Percentiles rank a stretch among this genome's conserved stretches.
These are phyloP conservation scores for Synergus itoensis DNA, from an alignment of 2,888 invertebrate genomes.

Conservation along the genomic window DNA sequence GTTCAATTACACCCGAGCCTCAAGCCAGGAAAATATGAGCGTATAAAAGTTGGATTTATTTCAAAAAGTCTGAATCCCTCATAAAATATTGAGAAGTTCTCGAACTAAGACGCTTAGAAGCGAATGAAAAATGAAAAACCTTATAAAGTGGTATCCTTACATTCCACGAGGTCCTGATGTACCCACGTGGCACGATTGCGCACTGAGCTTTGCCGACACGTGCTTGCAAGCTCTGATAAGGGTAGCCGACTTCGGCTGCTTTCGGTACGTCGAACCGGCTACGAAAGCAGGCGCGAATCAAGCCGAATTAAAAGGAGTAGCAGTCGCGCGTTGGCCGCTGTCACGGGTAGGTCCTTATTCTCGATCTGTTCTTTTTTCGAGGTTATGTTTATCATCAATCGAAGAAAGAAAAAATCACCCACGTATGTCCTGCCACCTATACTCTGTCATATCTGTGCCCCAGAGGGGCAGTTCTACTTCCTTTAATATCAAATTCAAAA, in stretches of 20 bases:
- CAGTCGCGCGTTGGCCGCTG: slow-evolving; percentile 77
- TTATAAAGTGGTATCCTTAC: not conserved
- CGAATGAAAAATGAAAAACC: slow-evolving; percentile 6
- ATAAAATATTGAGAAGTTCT: not conserved
- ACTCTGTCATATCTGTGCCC: not conserved
- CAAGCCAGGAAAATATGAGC: not conserved
- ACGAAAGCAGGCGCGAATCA: slow-evolving; percentile 55
- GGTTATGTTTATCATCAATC: slow-evolving; percentile 62
- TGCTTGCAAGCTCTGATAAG: slow-evolving; percentile 56
- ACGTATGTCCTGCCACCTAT: not conserved
- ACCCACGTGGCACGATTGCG: slow-evolving; percentile 63
- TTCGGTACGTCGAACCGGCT: slow-evolving; percentile 53
- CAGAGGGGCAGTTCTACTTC: not conserved
- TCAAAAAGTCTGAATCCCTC: not conserved
- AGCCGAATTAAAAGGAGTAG: slow-evolving; percentile 66
- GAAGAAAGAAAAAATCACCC: slow-evolving; percentile 9
- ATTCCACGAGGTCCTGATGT: slow-evolving; percentile 34
- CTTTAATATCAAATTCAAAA: slow-evolving; percentile 2
- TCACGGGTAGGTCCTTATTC: slow-evolving; percentile 69
- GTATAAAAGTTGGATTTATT: not conserved
- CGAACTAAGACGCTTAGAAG: not conserved
- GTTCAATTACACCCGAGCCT: too few relatives aligned
- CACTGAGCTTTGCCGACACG: slow-evolving; percentile 59
- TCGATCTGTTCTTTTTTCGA: slow-evolving; percentile 49
- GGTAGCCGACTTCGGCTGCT: slow-evolving; percentile 47